Evolutionary conservation across 2,888 invertebrate species (phyloP).

Genomic region (Cordilura impudica): DNA sequence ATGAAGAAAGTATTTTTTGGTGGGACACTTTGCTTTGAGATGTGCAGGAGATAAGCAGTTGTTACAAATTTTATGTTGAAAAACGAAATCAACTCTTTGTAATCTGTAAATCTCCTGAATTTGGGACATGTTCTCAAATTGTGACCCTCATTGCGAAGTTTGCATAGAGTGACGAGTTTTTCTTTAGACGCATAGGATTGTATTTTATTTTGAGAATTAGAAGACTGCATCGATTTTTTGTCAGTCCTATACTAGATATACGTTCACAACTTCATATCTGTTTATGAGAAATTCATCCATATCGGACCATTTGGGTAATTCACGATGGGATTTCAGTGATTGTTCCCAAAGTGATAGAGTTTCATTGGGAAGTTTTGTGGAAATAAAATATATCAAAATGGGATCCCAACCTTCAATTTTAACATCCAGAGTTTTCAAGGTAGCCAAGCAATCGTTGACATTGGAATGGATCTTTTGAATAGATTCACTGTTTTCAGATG

Average conservation of each 20-base stretch:
- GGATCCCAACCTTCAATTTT: too few species aligned
- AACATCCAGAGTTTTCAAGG: too few species aligned
- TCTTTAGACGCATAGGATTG: too few species aligned
- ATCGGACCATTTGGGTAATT: slow-evolving; percentile 7
- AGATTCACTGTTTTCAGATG: too few species aligned
- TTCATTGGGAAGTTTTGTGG: background rate
- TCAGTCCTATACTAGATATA: background rate
- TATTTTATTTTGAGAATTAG: too few species aligned
- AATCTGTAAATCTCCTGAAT: background rate
- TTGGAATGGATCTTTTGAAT: too few species aligned
- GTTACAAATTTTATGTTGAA: background rate
- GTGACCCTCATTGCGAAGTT: background rate
- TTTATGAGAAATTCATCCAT: slow-evolving; percentile 25
- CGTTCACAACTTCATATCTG: slow-evolving; percentile 18
- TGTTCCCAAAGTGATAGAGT: slow-evolving; percentile 15
- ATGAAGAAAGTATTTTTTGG: background rate
- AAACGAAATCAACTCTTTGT: too few species aligned
- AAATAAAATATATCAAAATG: too few species aligned
- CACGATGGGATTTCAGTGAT: slow-evolving; percentile 6
- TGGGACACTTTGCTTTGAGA: background rate
- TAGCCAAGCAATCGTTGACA: too few species aligned
- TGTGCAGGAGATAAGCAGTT: background rate
- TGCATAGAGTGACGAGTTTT: too few species aligned
- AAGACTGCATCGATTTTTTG: background rate
- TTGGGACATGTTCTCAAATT: background rate